Conservation (phyloP, 92 coral and sea anemone species). For the Diadumene lineata region DNA sequence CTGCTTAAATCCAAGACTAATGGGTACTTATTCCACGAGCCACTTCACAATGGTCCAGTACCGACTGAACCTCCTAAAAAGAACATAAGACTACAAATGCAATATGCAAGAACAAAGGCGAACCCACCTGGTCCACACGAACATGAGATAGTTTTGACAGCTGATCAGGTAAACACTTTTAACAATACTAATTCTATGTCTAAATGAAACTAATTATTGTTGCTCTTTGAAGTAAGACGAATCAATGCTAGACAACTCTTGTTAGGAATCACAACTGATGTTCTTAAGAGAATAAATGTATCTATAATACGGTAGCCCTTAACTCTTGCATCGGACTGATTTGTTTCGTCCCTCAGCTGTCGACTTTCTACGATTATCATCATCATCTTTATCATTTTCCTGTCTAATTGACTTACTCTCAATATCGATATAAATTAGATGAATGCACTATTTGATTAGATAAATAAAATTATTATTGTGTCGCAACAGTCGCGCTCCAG, state of each 20-base stretch:
- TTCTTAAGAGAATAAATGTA: not conserved
- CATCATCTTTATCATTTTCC: too few relatives aligned
- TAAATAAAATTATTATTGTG: too few relatives aligned
- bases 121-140: slow-evolving; percentile 57
- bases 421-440: too few relatives aligned
- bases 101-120: slow-evolving; percentile 23
- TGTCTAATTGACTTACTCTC: too few relatives aligned
- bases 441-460: too few relatives aligned
- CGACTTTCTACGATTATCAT: too few relatives aligned
- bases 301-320: not conserved
- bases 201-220: not conserved
- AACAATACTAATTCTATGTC: not conserved
- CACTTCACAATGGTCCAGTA: slow-evolving; percentile 53
- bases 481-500: too few relatives aligned
- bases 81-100: slow-evolving; percentile 41
- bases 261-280: not conserved
- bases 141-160: slow-evolving; percentile 43
- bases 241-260: not conserved
- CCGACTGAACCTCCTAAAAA: slow-evolving; percentile 62
- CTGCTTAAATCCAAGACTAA: slow-evolving; percentile 63
- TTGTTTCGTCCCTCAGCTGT: too few relatives aligned
- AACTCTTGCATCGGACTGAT: not conserved
- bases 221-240: not conserved
- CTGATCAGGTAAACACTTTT: slow-evolving; percentile 39
- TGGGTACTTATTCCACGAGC: slow-evolving; percentile 61